Evolutionary conservation across 1,140 invertebrate species (phyloP), one percentile per base, ranked within the genome.

Genomic region (Drosophila pallidifrons): DNA sequence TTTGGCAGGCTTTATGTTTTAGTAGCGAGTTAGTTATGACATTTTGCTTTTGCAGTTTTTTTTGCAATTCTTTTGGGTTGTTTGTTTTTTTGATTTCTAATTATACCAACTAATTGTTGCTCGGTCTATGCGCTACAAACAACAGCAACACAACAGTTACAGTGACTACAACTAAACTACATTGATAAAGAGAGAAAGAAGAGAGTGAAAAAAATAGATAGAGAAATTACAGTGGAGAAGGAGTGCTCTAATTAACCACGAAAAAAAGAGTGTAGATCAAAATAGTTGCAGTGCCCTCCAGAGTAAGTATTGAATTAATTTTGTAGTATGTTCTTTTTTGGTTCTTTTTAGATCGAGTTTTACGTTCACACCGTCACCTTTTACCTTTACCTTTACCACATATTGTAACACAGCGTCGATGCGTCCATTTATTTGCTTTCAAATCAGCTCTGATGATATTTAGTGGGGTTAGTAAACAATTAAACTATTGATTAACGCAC

Each of bases 21-120:
- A 88, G 83, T 88, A 90, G 71, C 41, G 35, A 67, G 85, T 88
- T 88, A 88, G 85, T 88, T 71, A 89, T 90, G 78, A 85, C 54
- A 75, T 28, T 64, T 47, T 10, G 35, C 51, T 66, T 66, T 66
- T 64, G n/a, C 20, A 32, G 25, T 43, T 43, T 65, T 66, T n/a
- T 20, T 5, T 25, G 20, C 3, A 25, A 25, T 25, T 49, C 57
- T 55, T 51, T 63, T 49, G 16, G 20, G 15, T 60, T 25, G 20
- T 25, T 25, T 25, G 20, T 25, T 25, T 25, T 25, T 51, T 30
- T 30, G 20, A 6, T 54, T 65, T 54, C 35, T 43, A 57, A 20
- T 41, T 57, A 10, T 11, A n/a, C 46, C 51, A 66, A 54, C 61
- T 6, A 30, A 15, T 25, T 45, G 58, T 64, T 58, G 52, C 58